A percentile compares a stretch with the other conserved stretches of the same genome.
Evolutionary conservation across 1,140 invertebrate species (phyloP).

Genomic region (Drosophila pandora): DNA sequence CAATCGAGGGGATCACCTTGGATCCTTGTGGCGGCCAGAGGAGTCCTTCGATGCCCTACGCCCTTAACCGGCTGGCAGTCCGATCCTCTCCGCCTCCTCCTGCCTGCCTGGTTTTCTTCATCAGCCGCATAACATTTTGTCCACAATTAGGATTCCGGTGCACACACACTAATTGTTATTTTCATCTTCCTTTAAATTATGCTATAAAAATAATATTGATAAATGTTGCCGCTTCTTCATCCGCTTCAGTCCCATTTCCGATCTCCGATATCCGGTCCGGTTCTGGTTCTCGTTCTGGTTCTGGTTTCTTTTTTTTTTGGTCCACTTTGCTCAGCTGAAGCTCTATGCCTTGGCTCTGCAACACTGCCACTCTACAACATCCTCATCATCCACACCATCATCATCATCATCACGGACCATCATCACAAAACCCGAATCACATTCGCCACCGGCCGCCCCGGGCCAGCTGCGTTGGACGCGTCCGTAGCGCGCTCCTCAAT

Average conservation of each 20-base stretch:
- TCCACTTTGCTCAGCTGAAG: background rate
- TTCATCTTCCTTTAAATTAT: slow-evolving; percentile 52
- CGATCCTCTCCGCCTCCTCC: background rate
- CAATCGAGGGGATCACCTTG: too few species aligned
- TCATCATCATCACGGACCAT: slow-evolving; percentile 18
- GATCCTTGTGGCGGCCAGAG: background rate
- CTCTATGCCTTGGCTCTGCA: background rate
- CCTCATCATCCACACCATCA: slow-evolving; percentile 8
- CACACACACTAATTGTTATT: slow-evolving; percentile 50
- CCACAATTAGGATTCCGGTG: slow-evolving; percentile 50
- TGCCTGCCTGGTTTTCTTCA: background rate
- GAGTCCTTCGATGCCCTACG: background rate
- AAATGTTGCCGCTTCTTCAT: slow-evolving; percentile 47
- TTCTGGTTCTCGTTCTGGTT: too few species aligned
- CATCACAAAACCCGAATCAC: slow-evolving; percentile 41
- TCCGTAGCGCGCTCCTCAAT: slow-evolving; percentile 70
- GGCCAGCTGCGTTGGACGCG: slow-evolving; percentile 43
- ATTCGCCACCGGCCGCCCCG: slow-evolving; percentile 30
- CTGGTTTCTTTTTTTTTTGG: background rate
- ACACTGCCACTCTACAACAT: too few species aligned
- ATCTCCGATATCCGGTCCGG: background rate
- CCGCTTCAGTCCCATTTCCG: background rate
- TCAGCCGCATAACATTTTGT: slow-evolving; percentile 33
- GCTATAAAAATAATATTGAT: slow-evolving; percentile 77
- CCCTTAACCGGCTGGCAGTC: background rate